A percentile compares a stretch with the other conserved stretches of the same genome.
These are phyloP conservation scores for Drosophila cardini DNA, from an alignment of 1,140 invertebrate species.

Conservation along the genomic window DNA sequence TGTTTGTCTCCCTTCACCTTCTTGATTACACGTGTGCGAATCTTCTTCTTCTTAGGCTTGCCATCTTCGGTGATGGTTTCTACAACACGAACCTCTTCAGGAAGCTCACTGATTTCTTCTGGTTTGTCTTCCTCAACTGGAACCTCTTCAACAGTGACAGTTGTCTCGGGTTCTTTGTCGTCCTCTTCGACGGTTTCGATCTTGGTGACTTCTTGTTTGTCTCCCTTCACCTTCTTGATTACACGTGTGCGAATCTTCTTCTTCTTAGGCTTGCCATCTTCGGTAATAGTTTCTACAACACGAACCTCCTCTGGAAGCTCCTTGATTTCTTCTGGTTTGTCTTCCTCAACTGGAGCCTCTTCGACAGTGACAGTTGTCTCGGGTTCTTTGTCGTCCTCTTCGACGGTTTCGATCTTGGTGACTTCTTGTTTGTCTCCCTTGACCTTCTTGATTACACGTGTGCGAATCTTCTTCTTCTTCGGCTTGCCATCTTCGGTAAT, in stretches of 20 bases:
- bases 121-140: constrained; percentile 40
- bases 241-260: constrained; percentile 64
- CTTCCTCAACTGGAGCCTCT: constrained; percentile 41
- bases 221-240: constrained; percentile 72
- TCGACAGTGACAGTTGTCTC: constrained; percentile 69
- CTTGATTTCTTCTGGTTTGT: constrained; percentile 32
- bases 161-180: constrained; percentile 75
- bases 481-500: constrained; percentile 29
- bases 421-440: constrained; percentile 77
- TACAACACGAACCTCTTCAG: constrained; percentile 74
- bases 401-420: constrained; percentile 84
- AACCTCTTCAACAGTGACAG: constrained; percentile 60
- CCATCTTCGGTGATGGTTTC: constrained; percentile 63
- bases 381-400: constrained; percentile 82
- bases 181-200: constrained; percentile 85
- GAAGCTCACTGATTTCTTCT: constrained; percentile 78
- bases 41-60: constrained; percentile 62
- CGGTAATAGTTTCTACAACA: constrained; percentile 23
- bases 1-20: constrained; percentile 84
- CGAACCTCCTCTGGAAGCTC: constrained; percentile 43
- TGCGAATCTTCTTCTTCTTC: constrained; percentile 54
- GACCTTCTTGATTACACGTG: constrained; percentile 71
- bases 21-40: constrained; percentile 77
- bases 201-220: constrained; percentile 77
- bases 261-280: constrained; percentile 33